phyloP scores from a whole-genome alignment of 2,888 invertebrate genomes.

The Nemapogon koenigi region DNA sequence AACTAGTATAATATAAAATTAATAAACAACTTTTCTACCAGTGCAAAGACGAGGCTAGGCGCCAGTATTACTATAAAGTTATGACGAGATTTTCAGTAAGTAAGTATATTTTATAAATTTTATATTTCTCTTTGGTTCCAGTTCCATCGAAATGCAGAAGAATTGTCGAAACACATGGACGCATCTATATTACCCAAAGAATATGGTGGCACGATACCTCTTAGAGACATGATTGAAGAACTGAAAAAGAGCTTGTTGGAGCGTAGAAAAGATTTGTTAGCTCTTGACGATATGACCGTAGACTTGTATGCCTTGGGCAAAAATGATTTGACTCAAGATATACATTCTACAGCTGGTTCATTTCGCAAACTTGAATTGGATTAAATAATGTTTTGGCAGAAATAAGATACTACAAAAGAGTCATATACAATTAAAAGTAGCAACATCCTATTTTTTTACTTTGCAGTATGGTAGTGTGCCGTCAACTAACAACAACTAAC shows the following conservation, averaged over 20 bases:
- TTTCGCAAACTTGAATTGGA: slow-evolving; percentile 86
- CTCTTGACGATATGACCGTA: slow-evolving; percentile 78
- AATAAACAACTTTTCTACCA: too few relatives aligned
- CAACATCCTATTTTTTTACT: too few relatives aligned
- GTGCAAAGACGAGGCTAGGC: too few relatives aligned
- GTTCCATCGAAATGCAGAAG: slow-evolving; percentile 78
- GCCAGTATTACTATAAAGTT: too few relatives aligned
- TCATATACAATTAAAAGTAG: too few relatives aligned
- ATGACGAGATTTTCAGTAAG: too few relatives aligned
- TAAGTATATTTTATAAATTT: slow-evolving; percentile 11
- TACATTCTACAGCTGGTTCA: slow-evolving; percentile 81
- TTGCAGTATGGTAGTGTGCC: too few relatives aligned
- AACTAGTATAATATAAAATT: too few relatives aligned
- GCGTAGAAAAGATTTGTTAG: slow-evolving; percentile 69
- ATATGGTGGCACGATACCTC: slow-evolving; percentile 84
- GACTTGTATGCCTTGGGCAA: slow-evolving; percentile 69
- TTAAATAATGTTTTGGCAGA: slow-evolving; percentile 49
- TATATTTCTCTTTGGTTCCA: slow-evolving; percentile 31
- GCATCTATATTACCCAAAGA: slow-evolving; percentile 82
- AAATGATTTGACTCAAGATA: slow-evolving; percentile 70
- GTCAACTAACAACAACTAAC: too few relatives aligned
- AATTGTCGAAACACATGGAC: slow-evolving; percentile 74
- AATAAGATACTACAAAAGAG: too few relatives aligned
- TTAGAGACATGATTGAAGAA: slow-evolving; percentile 81
- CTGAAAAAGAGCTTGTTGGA: slow-evolving; percentile 71